Evolutionary conservation across 2,113 vertebrate species (phyloP).

Genomic region (Cyprinus carpio): DNA sequence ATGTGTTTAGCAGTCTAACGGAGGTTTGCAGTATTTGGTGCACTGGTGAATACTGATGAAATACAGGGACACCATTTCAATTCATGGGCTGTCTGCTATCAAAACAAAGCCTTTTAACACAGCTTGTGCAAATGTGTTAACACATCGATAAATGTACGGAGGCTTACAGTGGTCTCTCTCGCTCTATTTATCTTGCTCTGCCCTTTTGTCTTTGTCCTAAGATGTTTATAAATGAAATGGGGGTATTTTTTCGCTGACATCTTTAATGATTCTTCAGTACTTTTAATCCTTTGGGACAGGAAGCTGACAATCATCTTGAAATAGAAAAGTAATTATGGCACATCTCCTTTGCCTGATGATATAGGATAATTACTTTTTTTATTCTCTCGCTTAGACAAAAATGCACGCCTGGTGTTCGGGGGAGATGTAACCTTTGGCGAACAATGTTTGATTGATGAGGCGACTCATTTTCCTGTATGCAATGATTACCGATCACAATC

Average conservation of each 20-base stretch:
- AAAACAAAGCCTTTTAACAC: conserved; percentile 11
- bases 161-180: not conserved
- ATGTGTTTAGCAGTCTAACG: conserved; percentile 35
- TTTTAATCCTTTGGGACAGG: conserved; percentile 69
- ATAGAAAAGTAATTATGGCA: conserved; percentile 73
- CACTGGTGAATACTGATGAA: conserved; percentile 33
- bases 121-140: not conserved
- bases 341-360: conserved; percentile 76
- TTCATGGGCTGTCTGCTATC: not conserved
- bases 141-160: conserved; percentile 18
- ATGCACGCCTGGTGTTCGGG: conserved; percentile 63
- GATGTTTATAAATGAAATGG: conserved; percentile 38
- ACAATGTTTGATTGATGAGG: conserved; percentile 76
- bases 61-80: not conserved
- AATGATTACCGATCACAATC: conserved; percentile 75
- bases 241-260: not conserved
- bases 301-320: conserved; percentile 67
- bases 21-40: conserved; percentile 13
- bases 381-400: conserved; percentile 68
- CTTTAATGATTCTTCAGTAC: conserved; percentile 59
- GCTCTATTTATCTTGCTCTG: not conserved
- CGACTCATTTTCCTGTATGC: conserved; percentile 65
- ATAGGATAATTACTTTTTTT: conserved; percentile 80
- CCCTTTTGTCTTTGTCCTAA: conserved; percentile 35
- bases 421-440: conserved; percentile 76